Evolutionary conservation across 2,797 vertebrate species (phyloP), one percentile per base, ranked within the genome.

Genomic region (Thaleichthys pacificus): DNA sequence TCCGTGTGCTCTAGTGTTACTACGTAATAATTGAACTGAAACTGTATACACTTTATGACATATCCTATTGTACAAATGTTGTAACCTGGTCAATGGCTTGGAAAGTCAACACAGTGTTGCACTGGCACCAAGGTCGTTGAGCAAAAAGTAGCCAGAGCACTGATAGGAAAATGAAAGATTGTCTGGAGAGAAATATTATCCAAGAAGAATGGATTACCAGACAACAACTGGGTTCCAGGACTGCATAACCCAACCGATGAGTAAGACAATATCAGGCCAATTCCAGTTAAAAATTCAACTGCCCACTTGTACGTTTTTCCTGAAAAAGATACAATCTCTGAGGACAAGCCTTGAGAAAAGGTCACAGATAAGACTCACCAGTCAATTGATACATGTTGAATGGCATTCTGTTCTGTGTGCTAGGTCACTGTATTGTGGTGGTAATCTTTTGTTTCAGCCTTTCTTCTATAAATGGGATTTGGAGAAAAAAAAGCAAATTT

Each of bases 251-350:
- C 77, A 78, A 84, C 86, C 78, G 85, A 65, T 83, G 74, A 78
- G 81, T 84, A 77, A 90, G 88, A 87, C 89, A 91, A 92, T 89
- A 90, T 91, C 87, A 85, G 89, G 86, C 85, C 90, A 91, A 92
- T 91, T 91, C 88, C 85, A 86, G 84, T 78, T 87, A 82, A 82
- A 89, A 91, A 90, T 89, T 85, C 91, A 90, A 90, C 86, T 87
- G 86, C 82, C 85, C 84, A 85, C 73, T 83, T 87, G 85, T 86
- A 78, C 77, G 78, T 63, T 87, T 90, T 86, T 84, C 86, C 86
- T 83, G 88, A 86, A 80, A 82, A 73, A 80, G 86, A 93, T 91
- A 90, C 80, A 87, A 91, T 91, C 89, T 87, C 38, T 17, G 69
- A 64, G 26, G 15, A 17, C 51, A n/a, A 80, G 84, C 81, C 82